Percentiles rank a stretch among this genome's conserved stretches.
These are phyloP conservation scores for Nephrotoma guestfalica DNA, from an alignment of 2,888 invertebrate genomes.

Conservation along the genomic window DNA sequence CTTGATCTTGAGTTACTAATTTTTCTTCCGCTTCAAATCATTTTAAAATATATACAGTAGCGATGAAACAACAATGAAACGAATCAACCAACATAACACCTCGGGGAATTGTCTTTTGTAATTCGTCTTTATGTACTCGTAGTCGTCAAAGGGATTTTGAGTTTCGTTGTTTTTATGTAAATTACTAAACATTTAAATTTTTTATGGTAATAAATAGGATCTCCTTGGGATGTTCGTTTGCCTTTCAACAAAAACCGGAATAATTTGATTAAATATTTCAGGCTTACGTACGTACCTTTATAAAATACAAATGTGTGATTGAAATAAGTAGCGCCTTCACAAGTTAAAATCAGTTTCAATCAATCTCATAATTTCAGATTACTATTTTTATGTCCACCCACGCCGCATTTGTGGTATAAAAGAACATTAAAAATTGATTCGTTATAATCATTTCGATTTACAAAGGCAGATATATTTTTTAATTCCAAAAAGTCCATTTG, in stretches of 20 bases:
- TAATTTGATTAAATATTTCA: not conserved
- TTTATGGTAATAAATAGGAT: not conserved
- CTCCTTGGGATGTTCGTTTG: not conserved
- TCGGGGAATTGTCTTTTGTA: not conserved
- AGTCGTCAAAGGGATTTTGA: not conserved
- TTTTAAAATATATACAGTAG: not conserved
- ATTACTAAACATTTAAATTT: not conserved
- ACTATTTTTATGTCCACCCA: not conserved
- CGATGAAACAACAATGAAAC: not conserved
- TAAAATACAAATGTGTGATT: not conserved
- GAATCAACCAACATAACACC: not conserved
- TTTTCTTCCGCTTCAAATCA: not conserved
- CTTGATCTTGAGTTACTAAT: not conserved
- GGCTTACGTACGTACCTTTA: not conserved
- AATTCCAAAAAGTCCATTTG: not conserved
- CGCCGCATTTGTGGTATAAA: not conserved
- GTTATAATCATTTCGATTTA: not conserved
- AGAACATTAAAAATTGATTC: not conserved
- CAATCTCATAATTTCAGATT: not conserved
- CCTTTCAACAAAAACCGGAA: not conserved
- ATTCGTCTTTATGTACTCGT: not conserved
- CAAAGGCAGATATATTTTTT: not conserved
- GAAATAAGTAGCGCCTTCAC: not conserved
- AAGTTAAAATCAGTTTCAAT: not conserved
- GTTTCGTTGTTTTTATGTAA: not conserved